Percentiles rank a stretch among this genome's conserved stretches.
These are phyloP conservation scores for Phoxinus dragarum DNA, from an alignment of 2,797 vertebrate genomes.

Conservation along the genomic window DNA sequence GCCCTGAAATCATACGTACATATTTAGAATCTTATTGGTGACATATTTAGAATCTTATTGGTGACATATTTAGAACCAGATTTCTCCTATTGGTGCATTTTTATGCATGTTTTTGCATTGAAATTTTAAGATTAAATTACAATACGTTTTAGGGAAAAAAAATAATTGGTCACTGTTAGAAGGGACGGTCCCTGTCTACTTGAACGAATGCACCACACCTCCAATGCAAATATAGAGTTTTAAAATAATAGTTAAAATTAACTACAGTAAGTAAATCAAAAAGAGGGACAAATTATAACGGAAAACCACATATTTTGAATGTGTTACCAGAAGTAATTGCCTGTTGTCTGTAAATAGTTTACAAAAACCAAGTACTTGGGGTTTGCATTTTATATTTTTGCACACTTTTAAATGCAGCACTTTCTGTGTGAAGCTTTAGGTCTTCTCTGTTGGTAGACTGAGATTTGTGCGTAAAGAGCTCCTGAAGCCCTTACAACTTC, in stretches of 20 bases:
- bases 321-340: not conserved
- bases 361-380: not conserved
- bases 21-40: not conserved
- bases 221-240: slow-evolving; percentile 81
- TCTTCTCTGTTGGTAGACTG: not conserved
- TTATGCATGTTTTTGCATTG: not conserved
- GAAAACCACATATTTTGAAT: not conserved
- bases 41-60: not conserved
- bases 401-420: slow-evolving; percentile 18
- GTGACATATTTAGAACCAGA: too few relatives aligned
- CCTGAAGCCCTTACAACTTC: not conserved
- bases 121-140: not conserved
- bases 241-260: slow-evolving; percentile 5
- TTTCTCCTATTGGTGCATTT: not conserved
- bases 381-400: too few relatives aligned
- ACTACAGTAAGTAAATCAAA: not conserved
- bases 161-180: slow-evolving; percentile 50
- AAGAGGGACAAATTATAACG: not conserved
- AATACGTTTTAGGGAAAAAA: not conserved
- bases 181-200: slow-evolving; percentile 70
- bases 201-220: slow-evolving; percentile 76
- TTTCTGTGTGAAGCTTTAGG: slow-evolving; percentile 15
- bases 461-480: slow-evolving; percentile 18
- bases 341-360: not conserved
- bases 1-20: not conserved